Evolutionary conservation across 2,113 vertebrate species (phyloP).

Genomic region (Anoura caudifer): DNA sequence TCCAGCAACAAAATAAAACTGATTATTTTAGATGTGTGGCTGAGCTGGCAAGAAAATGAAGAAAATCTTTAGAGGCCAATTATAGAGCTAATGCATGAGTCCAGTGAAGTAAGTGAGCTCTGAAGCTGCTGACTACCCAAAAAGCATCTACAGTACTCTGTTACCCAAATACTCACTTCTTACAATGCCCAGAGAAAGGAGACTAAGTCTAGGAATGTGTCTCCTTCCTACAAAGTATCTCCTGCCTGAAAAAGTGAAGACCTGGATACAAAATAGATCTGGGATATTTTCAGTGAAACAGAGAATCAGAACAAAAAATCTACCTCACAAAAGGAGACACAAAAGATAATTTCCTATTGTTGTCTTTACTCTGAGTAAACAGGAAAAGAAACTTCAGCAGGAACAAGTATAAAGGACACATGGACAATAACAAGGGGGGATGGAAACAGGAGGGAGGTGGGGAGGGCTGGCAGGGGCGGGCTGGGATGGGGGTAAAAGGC

Average conservation of each 20-base stretch:
- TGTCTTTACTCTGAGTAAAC: background rate
- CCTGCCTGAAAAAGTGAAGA: background rate
- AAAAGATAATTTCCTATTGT: background rate
- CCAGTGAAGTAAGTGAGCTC: background rate
- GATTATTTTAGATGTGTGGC: constrained; percentile 27
- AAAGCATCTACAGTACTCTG: background rate
- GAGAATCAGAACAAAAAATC: background rate
- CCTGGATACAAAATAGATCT: background rate
- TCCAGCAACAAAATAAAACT: constrained; percentile 30
- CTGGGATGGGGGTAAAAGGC: too few relatives aligned
- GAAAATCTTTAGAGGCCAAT: background rate
- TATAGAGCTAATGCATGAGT: background rate
- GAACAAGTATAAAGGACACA: too few relatives aligned
- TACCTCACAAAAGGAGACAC: background rate
- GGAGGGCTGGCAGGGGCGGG: too few relatives aligned
- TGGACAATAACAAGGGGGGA: too few relatives aligned
- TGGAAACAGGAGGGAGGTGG: too few relatives aligned
- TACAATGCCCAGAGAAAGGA: background rate
- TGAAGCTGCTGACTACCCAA: background rate
- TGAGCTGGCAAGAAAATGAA: constrained; percentile 18
- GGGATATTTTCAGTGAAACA: background rate
- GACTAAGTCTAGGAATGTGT: background rate
- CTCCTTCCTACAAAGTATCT: background rate
- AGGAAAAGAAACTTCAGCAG: background rate
- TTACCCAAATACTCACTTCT: background rate